Conservation (phyloP, 2,888 invertebrate genomes). For the Coleophora deauratella region DNA sequence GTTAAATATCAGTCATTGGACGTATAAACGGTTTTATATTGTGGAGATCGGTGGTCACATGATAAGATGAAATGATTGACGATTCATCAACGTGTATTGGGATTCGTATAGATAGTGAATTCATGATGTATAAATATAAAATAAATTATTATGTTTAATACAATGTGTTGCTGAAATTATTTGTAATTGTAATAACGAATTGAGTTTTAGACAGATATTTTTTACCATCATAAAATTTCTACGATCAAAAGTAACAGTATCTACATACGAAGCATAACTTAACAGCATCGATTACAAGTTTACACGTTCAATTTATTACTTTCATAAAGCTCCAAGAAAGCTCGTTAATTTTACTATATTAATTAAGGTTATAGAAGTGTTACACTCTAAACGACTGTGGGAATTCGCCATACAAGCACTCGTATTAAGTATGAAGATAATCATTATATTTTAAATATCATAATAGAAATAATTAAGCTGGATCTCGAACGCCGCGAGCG, state of each 20-base stretch:
- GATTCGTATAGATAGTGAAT: constrained; percentile 20
- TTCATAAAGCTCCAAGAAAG: constrained; percentile 20
- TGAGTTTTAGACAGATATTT: too few relatives aligned
- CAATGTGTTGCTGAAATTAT: too few relatives aligned
- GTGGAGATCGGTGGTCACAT: constrained; percentile 52
- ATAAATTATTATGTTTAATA: too few relatives aligned
- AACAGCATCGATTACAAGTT: too few relatives aligned
- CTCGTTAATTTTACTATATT: constrained; percentile 23
- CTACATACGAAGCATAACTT: too few relatives aligned
- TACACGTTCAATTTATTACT: constrained; percentile 16
- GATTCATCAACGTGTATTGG: constrained; percentile 35
- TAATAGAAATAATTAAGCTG: constrained; percentile 71
- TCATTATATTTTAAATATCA: constrained; percentile 68
- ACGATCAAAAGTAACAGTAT: constrained; percentile 8
- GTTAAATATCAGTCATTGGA: constrained; percentile 56
- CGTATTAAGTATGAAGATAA: constrained; percentile 33
- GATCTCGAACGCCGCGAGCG: constrained; percentile 58
- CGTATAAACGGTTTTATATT: constrained; percentile 67
- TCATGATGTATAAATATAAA: not conserved
- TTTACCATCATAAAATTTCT: too few relatives aligned
- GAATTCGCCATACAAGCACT: constrained; percentile 50
- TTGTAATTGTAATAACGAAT: too few relatives aligned
- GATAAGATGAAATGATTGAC: constrained; percentile 66
- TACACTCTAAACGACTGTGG: constrained; percentile 42
- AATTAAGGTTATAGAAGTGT: constrained; percentile 37